A percentile compares a stretch with the other conserved stretches of the same genome.
phyloP scores from a whole-genome alignment of 64 coral and sea anemone genomes.

The Platygyra sinensis region DNA sequence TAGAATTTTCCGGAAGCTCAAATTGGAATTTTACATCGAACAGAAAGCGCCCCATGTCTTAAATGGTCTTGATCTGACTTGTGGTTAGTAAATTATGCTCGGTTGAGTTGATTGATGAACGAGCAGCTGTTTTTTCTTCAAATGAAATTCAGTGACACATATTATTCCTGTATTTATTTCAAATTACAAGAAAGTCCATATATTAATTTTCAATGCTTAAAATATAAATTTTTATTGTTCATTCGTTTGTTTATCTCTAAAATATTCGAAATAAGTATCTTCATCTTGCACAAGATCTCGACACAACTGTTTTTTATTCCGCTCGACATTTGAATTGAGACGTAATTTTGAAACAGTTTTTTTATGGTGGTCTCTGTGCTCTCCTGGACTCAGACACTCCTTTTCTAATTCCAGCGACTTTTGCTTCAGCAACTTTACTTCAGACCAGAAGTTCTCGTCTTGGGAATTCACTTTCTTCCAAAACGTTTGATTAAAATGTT shows the following conservation, averaged over 20 bases:
- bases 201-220: background rate
- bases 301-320: background rate
- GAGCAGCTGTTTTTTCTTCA: no score
- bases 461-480: slow-evolving; percentile 56
- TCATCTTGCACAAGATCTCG: slow-evolving; percentile 26
- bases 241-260: background rate
- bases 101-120: no score
- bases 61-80: no score
- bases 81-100: no score
- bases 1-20: no score
- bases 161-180: background rate
- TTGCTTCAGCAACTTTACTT: slow-evolving; percentile 55
- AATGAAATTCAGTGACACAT: no score
- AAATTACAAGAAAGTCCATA: background rate
- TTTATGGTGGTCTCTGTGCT: slow-evolving; percentile 19
- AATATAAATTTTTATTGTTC: background rate
- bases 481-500: slow-evolving; percentile 70
- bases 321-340: background rate
- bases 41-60: no score
- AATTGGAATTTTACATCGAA: no score
- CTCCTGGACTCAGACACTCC: slow-evolving; percentile 46
- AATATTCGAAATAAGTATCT: slow-evolving; percentile 16
- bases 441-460: slow-evolving; percentile 44
- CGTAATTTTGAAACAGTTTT: background rate
- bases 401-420: slow-evolving; percentile 28